Conservation (phyloP, 2,888 invertebrate genomes). For the Pollenia angustigena region DNA sequence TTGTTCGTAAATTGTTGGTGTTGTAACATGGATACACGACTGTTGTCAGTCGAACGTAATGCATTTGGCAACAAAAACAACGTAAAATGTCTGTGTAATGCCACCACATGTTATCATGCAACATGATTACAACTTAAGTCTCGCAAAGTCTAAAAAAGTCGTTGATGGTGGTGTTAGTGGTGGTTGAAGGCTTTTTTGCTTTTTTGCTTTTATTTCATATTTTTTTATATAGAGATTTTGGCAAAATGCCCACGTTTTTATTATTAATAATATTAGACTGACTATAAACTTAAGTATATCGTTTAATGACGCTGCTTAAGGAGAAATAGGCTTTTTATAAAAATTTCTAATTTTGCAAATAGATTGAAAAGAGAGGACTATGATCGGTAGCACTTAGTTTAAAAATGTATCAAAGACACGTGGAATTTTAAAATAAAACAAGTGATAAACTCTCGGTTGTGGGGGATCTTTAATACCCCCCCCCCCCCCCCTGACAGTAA, state of each 20-base stretch:
- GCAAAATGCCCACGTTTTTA: slow-evolving; percentile 34
- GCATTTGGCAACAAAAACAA: slow-evolving; percentile 36
- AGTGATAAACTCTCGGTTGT: too few relatives aligned
- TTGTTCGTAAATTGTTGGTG: slow-evolving; percentile 3
- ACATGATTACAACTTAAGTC: slow-evolving; percentile 38
- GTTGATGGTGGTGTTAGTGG: slow-evolving; percentile 24
- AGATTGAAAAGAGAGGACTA: too few relatives aligned
- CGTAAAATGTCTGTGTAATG: slow-evolving; percentile 49
- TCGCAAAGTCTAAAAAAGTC: slow-evolving; percentile 34
- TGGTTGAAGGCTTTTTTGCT: background rate
- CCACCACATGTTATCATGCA: slow-evolving; percentile 55
- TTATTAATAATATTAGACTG: background rate
- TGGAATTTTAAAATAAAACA: too few relatives aligned
- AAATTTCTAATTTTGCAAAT: too few relatives aligned
- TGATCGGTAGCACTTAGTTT: too few relatives aligned
- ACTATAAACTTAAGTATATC: background rate
- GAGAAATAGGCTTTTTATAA: background rate
- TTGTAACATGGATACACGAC: slow-evolving; percentile 29
- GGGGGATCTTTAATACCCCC: too few relatives aligned
- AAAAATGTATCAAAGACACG: too few relatives aligned
- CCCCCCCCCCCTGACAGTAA: too few relatives aligned
- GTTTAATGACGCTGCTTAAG: too few relatives aligned
- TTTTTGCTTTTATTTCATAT: background rate
- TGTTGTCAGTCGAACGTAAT: slow-evolving; percentile 36
- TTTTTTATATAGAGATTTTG: slow-evolving; percentile 16